Conservation (phyloP, 2,888 invertebrate species). For the Lithophane semibrunnea region DNA sequence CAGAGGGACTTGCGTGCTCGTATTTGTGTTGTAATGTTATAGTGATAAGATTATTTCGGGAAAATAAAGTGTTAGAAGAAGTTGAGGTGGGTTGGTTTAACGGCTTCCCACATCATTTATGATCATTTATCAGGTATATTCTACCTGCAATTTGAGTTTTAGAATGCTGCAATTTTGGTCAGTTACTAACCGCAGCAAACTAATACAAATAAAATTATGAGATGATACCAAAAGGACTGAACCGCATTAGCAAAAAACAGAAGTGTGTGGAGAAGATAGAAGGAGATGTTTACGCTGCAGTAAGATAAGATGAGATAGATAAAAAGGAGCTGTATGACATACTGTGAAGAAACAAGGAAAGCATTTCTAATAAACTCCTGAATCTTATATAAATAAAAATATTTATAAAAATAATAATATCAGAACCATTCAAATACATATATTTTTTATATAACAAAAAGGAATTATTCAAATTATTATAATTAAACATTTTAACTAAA, state of each 20-base stretch:
- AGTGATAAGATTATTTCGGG: slow-evolving; percentile 14
- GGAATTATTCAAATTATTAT: too few relatives aligned
- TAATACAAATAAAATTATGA: not conserved
- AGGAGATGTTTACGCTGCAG: not conserved
- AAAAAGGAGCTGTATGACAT: not conserved
- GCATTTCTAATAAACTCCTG: not conserved
- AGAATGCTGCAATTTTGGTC: not conserved
- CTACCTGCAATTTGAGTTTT: not conserved
- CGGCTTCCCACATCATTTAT: not conserved
- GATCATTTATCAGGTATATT: too few relatives aligned
- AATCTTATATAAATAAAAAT: too few relatives aligned
- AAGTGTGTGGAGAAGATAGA: not conserved
- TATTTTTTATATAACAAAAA: too few relatives aligned
- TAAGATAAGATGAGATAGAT: too few relatives aligned
- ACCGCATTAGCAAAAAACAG: not conserved
- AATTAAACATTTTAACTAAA: not conserved
- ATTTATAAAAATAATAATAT: too few relatives aligned
- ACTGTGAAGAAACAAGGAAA: not conserved
- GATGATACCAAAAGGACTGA: not conserved
- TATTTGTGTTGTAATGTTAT: slow-evolving; percentile 30
- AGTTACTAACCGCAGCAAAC: not conserved
- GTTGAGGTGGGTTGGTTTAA: slow-evolving; percentile 7
- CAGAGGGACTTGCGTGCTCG: slow-evolving; percentile 23
- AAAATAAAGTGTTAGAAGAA: not conserved
- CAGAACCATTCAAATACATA: too few relatives aligned